A percentile compares a stretch with the other conserved stretches of the same genome.
Conservation (phyloP, 2,888 invertebrate species). For the Trachelus troglodyta region DNA sequence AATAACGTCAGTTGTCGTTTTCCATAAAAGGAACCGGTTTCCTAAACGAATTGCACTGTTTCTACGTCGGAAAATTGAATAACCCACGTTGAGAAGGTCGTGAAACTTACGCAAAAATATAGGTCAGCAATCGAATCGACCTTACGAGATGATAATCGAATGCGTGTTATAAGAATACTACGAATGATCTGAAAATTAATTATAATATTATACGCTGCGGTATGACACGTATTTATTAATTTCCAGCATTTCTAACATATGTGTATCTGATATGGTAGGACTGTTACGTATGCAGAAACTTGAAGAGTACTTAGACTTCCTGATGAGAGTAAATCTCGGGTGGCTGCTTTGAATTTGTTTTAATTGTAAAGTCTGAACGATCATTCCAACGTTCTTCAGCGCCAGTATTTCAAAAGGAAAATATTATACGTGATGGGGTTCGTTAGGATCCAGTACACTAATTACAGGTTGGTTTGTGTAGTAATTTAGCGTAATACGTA, state of each 20-base stretch:
- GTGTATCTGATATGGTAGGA: not conserved
- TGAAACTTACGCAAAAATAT: not conserved
- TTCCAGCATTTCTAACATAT: not conserved
- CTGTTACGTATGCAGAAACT: not conserved
- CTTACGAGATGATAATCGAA: not conserved
- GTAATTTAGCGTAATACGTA: not conserved
- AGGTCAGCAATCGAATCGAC: not conserved
- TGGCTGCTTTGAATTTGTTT: not conserved
- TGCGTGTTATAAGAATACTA: not conserved
- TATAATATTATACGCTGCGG: not conserved
- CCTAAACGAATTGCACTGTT: not conserved
- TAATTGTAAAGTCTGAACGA: not conserved
- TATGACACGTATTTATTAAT: not conserved
- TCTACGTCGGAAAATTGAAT: not conserved
- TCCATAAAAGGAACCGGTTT: not conserved
- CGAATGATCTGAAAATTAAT: not conserved
- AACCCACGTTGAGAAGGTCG: not conserved
- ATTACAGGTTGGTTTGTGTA: not conserved
- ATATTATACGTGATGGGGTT: not conserved
- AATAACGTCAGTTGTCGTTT: not conserved
- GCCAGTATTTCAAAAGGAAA: not conserved
- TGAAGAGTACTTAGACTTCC: not conserved
- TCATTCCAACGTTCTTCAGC: not conserved
- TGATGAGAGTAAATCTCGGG: not conserved
- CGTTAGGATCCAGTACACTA: not conserved